These are phyloP conservation scores for Lissonota sp. DNA, from an alignment of 2,888 invertebrate genomes.

Conservation along the genomic window DNA sequence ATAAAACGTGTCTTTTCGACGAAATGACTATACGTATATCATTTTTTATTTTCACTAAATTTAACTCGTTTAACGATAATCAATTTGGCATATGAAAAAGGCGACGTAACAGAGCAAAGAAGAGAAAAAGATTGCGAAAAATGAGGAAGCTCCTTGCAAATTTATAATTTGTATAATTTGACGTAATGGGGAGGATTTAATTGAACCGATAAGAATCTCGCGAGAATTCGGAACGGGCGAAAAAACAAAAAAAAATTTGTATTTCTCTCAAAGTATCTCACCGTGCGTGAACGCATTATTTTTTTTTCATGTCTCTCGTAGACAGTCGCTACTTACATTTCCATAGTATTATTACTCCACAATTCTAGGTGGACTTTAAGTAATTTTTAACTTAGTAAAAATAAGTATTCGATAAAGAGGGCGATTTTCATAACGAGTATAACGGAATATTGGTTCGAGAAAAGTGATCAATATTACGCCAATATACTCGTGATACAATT, in stretches of 20 bases:
- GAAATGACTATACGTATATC: too few relatives aligned
- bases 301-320: constrained; percentile 27
- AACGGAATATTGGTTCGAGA: constrained; percentile 39
- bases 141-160: too few relatives aligned
- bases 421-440: constrained; percentile 41
- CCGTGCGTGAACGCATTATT: constrained; percentile 15
- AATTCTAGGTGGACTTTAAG: constrained; percentile 47
- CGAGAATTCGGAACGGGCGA: constrained; percentile 52
- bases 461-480: constrained; percentile 48
- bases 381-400: constrained; percentile 55
- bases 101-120: too few relatives aligned
- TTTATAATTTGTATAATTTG: too few relatives aligned
- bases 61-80: too few relatives aligned
- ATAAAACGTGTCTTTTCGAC: too few relatives aligned
- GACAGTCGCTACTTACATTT: constrained; percentile 59
- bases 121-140: too few relatives aligned
- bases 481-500: constrained; percentile 47
- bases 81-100: too few relatives aligned
- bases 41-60: too few relatives aligned
- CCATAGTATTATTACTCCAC: constrained; percentile 60
- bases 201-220: background rate
- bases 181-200: too few relatives aligned
- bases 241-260: constrained; percentile 32
- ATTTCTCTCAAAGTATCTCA: constrained; percentile 41
- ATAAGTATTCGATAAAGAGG: constrained; percentile 49